A percentile compares a stretch with the other conserved stretches of the same genome.
phyloP scores from a whole-genome alignment of 2,797 vertebrate species.

The Triplophysa yarkandensis region DNA sequence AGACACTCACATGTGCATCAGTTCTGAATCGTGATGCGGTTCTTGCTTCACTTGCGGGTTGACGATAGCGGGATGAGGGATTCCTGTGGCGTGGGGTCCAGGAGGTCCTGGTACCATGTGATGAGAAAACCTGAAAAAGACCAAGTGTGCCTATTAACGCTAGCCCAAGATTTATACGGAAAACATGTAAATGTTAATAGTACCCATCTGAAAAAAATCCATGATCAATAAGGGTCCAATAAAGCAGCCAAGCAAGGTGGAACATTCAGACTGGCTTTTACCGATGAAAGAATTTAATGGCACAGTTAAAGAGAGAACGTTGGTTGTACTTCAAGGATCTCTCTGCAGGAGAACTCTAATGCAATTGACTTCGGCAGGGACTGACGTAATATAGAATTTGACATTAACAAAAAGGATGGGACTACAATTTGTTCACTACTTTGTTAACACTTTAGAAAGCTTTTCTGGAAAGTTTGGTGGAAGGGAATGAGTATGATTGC shows the following conservation, averaged over 20 bases:
- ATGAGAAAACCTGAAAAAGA: constrained; percentile 91
- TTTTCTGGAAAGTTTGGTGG: not conserved
- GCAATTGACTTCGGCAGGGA: not conserved
- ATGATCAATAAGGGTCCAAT: not conserved
- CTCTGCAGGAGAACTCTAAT: not conserved
- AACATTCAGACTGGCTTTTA: not conserved
- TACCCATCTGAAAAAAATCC: not conserved
- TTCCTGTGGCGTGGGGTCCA: constrained; percentile 95
- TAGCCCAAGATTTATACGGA: not conserved
- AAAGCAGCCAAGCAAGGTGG: not conserved
- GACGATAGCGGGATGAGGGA: constrained; percentile 98
- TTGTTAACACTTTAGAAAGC: not conserved
- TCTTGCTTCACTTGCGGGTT: constrained; percentile 99
- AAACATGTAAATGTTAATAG: not conserved
- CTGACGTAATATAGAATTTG: not conserved
- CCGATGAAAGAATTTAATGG: not conserved
- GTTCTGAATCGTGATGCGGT: constrained; percentile 92
- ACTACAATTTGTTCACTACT: not conserved
- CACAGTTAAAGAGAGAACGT: not conserved
- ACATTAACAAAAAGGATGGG: not conserved
- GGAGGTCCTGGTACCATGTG: constrained; percentile 98
- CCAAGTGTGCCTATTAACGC: constrained; percentile 7
- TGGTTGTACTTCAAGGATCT: not conserved
- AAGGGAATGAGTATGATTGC: not conserved
- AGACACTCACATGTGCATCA: constrained; percentile 96